Evolutionary conservation across 2,797 vertebrate genomes (phyloP), one percentile per base, ranked within the genome.

Genomic region (Sciurus vulgaris): DNA sequence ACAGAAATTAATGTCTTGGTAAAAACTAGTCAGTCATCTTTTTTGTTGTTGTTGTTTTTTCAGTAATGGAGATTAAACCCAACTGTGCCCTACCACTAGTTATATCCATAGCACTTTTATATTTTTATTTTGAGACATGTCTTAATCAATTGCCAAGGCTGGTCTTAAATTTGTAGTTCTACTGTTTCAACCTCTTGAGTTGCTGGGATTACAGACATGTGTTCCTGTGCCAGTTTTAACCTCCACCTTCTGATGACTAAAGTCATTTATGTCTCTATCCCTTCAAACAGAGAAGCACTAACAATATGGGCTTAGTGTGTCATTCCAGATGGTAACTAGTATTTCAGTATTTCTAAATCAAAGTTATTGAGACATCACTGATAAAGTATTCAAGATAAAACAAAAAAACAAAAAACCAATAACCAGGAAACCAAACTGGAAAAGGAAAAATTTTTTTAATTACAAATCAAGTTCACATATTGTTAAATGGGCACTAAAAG

Each of bases 361-460:
- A 79, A 93, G 81, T 51, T 84, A 38, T 59, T 92, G 28, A 91
- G 35, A 81, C 59, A 7, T 51, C 85, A 76, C 73, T 89, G 87
- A 85, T 56, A 41, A 89, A 79, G 47, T 87, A 84, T 91, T 96
- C 84, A 77, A 88, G n/a, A 47, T 93, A 67, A 28, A 86, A 89
- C n/a, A 96, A 97, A 95, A 97, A 51, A 54, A 51, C 3, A 51
- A 15, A 14, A 95, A 96, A 54, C 38, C 24, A 59, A 59, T 93
- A 97, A 88, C 94, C 97, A 97, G 89, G 92, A 97, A 98, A 96
- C 84, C 96, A 97, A 92, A 92, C 41, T 94, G 96, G 78, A 97
- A 98, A 98, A 97, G 51, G 82, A 92, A 95, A 95, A 79, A 51
- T 65, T 33, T 89, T 49, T 95, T 98, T 98, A 98, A 98, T 98